Base-by-base conservation (phyloP, 2,113 vertebrate species). In the Hystrix cristata region DNA sequence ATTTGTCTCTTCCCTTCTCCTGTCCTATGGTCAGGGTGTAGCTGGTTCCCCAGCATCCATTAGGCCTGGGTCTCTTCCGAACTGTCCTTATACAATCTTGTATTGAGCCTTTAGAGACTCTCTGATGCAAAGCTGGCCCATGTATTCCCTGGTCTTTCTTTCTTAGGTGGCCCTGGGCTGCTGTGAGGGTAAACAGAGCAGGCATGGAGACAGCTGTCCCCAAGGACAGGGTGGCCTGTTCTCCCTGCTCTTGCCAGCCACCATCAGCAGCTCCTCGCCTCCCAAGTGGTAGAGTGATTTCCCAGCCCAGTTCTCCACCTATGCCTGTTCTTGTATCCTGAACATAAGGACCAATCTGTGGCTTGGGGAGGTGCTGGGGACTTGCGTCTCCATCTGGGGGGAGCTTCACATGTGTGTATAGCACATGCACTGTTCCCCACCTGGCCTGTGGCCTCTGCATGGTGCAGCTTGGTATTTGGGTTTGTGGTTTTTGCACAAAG, bases 211-310 rank as follows among this genome's bases (percentile, higher is more conserved):
- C 48, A 84, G 72, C 88, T 46, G 3, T 76, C 62, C 90, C n/a
- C 53, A 67, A 86, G 62, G 29, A 27, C 29, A 82, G 65, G 76
- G 62, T 34, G n/a, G 74, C 69, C 87, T 79, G 12, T 78, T 62
- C 34, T 48, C 19, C 38, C 29, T 71, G 51, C 25, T 78, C 72
- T 72, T 60, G 25, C 15, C 5, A 5, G 86, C 78, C 31, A 65
- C 29, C 15, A 5, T 18, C 29, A 62, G 48, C 11, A 90, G 55
- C 83, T 71, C 76, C 18, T 9, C 13, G 67, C 76, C 87, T 82
- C 87, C 84, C 79, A 69, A 48, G 89, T 78, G 62, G 81, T 87
- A 92, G 84, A 72, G 25, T 48, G 83, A 19, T 34, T 93, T 34
- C 34, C 21, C 5, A 27, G n/a, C 31, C 29, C 46, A 59, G 15